phyloP scores from a whole-genome alignment of 2,888 invertebrate species.

The Tenthredo scrophulariae region DNA sequence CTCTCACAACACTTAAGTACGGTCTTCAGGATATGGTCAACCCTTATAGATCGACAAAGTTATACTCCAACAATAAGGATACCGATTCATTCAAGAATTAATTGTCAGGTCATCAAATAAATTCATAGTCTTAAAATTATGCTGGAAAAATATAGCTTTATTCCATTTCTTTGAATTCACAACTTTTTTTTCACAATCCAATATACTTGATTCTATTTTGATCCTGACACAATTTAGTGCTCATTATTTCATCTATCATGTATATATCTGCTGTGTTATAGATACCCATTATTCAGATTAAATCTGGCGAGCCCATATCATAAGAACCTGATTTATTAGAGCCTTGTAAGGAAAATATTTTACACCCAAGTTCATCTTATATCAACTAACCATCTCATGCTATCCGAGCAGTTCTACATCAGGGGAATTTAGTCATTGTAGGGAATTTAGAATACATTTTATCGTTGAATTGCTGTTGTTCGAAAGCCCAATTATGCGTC shows the following conservation, averaged over 20 bases:
- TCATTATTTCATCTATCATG: neutral
- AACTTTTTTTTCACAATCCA: slow-evolving; percentile 44
- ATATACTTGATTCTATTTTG: slow-evolving; percentile 34
- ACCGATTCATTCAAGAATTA: neutral
- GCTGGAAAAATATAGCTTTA: slow-evolving; percentile 72
- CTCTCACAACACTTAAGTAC: neutral
- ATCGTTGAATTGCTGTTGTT: slow-evolving; percentile 5
- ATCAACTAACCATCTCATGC: slow-evolving; percentile 26
- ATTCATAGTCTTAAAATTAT: slow-evolving; percentile 55
- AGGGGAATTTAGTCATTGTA: neutral
- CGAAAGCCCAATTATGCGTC: neutral
- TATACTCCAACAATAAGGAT: neutral
- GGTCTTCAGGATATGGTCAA: neutral
- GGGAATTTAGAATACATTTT: slow-evolving; percentile 10
- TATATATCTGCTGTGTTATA: slow-evolving; percentile 10
- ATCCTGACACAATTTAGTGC: slow-evolving; percentile 24
- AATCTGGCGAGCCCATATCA: neutral
- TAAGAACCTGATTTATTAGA: slow-evolving; percentile 9
- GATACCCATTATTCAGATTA: slow-evolving; percentile 25
- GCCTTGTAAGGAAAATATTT: slow-evolving; percentile 31
- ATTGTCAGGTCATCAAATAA: slow-evolving; percentile 7
- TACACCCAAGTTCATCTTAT: slow-evolving; percentile 13
- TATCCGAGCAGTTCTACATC: neutral
- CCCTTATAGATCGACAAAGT: neutral
- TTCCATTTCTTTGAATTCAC: slow-evolving; percentile 60